Evolutionary conservation across 2,113 vertebrate genomes (phyloP), one percentile per base, ranked within the genome.

Genomic region (Periophthalmus modestus): DNA sequence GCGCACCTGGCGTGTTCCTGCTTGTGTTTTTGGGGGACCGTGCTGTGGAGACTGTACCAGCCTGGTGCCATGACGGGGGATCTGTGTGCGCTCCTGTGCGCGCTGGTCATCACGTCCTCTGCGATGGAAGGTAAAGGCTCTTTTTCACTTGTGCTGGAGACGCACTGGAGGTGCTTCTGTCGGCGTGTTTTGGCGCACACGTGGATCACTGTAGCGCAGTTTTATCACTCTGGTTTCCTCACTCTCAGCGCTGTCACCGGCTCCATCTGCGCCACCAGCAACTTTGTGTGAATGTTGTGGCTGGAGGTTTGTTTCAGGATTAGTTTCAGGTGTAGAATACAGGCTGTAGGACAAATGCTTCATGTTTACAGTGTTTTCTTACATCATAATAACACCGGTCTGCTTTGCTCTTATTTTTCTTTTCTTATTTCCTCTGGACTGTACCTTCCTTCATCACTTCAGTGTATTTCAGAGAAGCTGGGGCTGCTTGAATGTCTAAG

Each of bases 121-220:
- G 92, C 91, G 48, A 92, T 94, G 91, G 94, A 94, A 94, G 94
- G 94, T 94, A 94, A 94, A 86, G 58, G 71, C 33, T 36, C 47
- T 76, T 72, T 65, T 62, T 14, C 66, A 23, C 43, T 70, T 82
- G 21, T 72, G 34, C 62, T 65, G 74, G 36, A 75, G 65, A 55
- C 19, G 55, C 11, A 50, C 23, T 47, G 70, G 77, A 47, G 33
- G 52, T 63, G 75, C 52, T 72, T 52, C n/a, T 63, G 54, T 62
- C 6, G 58, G 19, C 28, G 0, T 24, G 69, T 5, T 55, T 48
- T 39, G 1, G 14, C 36, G 68, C 14, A 43, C 62, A 65, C 62
- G 62, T 65, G 62, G 34, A 65, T n/a, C 59, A 34, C 18, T 43
- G 34, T 39, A 18, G 15, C 24, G 11, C n/a, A n/a, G n/a, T n/a